Evolutionary conservation across 2,113 vertebrate genomes (phyloP).

Genomic region (Tringa solitaria): DNA sequence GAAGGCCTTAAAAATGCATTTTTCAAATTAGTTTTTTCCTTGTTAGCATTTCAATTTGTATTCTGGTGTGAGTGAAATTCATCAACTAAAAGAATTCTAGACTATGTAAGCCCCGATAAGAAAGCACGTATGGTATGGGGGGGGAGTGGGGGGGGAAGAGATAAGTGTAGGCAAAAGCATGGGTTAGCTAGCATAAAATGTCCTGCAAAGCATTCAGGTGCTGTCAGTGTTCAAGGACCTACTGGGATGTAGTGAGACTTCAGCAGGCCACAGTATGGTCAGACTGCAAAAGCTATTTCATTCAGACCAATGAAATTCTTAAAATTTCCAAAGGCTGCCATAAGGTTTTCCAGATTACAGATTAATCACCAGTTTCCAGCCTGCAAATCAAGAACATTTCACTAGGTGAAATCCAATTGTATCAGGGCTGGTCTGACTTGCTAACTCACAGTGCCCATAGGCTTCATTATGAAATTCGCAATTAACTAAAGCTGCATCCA

Average conservation of each 20-base stretch:
- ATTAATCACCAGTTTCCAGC: background rate
- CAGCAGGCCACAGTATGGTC: fast-evolving
- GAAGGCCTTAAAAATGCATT: constrained; percentile 7
- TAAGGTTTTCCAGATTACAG: background rate
- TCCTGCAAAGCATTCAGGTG: background rate
- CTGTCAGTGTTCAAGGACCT: background rate
- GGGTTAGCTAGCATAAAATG: fast-evolving
- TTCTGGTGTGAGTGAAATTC: background rate
- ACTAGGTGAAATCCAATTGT: background rate
- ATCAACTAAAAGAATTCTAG: background rate
- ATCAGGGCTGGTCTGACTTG: background rate
- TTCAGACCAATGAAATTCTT: background rate
- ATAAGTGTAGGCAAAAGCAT: background rate
- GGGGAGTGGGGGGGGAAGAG: too few species aligned
- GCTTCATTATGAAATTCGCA: background rate
- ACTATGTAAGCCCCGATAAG: background rate
- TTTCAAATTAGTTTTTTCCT: background rate
- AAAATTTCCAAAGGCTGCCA: background rate
- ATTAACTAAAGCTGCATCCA: background rate
- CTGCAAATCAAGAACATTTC: background rate
- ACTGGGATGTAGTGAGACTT: background rate
- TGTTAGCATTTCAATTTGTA: constrained; percentile 17
- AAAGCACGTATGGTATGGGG: background rate
- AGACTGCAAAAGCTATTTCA: background rate
- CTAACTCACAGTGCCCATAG: fast-evolving